Evolutionary conservation across 1,140 invertebrate genomes (phyloP), one percentile per base, ranked within the genome.

Genomic region (Penaeus vannamei): DNA sequence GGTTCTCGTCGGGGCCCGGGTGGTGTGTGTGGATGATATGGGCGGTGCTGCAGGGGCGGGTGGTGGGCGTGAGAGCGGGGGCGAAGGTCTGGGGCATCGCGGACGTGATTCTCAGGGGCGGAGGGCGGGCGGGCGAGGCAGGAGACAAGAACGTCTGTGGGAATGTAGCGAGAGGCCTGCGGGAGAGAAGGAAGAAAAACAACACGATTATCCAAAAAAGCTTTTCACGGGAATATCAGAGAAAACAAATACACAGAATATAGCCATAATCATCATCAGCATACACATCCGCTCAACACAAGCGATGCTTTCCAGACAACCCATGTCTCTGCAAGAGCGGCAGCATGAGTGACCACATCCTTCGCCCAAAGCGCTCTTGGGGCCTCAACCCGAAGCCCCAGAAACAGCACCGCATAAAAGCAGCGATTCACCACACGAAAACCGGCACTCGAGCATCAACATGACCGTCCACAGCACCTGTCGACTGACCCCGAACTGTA

Each of bases 41-140:
- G 86, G 86, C 86, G 64, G 86, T 88, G 86, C 86, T 88, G 81
- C 80, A 88, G 26, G 86, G 86, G 86, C 86, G 86, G 66, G 86
- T 88, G 64, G 86, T 84, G 86, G 86, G 80, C 46, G 86, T 84
- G 53, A 88, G 64, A 59, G 86, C 86, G 8, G 86, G 80, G 23
- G 86, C 59, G 86, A 84, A 88, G 80, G 32, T 84, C 61, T 87
- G 86, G 32, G 86, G 26, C 62, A 88, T 53, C 80, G 86, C n/a
- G 86, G 80, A 81, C 86, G 86, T 64, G 46, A 72, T 29, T 88
- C 86, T 76, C 23, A 84, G 17, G 29, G 80, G 66, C n/a, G 77
- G 86, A 22, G 81, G 86, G 46, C 86, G 86, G 29, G 86, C 86
- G 53, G 86, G 86, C 5, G 86, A 88, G n/a, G 81, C 80, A 17